Conservation (phyloP, 2,113 vertebrate genomes). For the Mus pahari region DNA sequence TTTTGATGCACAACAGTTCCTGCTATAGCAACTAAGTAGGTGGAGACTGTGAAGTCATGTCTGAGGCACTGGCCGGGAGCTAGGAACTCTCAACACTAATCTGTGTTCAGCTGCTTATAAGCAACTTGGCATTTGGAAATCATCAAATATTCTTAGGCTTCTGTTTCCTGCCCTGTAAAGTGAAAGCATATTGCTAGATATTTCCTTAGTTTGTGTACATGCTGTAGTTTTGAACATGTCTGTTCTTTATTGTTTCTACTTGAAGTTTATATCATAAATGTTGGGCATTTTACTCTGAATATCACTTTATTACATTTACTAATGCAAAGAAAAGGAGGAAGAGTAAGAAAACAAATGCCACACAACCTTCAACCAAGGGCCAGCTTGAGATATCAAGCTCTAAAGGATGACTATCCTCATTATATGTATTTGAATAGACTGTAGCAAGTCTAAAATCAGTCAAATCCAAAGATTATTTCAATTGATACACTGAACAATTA, state of each 20-base stretch:
- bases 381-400: neutral
- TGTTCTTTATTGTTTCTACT: neutral
- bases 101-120: slow-evolving; percentile 2
- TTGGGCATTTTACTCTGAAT: neutral
- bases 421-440: neutral
- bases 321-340: neutral
- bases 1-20: slow-evolving; percentile 39
- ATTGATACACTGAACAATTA: neutral
- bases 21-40: neutral
- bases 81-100: neutral
- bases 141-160: slow-evolving; percentile 26
- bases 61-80: neutral
- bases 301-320: neutral
- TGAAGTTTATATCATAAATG: neutral
- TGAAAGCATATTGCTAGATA: neutral
- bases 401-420: neutral
- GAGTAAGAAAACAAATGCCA: neutral
- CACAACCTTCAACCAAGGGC: neutral
- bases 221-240: neutral
- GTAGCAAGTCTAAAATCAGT: neutral
- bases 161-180: neutral
- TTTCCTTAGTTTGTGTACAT: slow-evolving; percentile 16
- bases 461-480: neutral
- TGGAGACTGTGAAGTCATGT: neutral
- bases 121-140: neutral